Base-by-base conservation (phyloP, 2,113 vertebrate species). In the Upupa epops region DNA sequence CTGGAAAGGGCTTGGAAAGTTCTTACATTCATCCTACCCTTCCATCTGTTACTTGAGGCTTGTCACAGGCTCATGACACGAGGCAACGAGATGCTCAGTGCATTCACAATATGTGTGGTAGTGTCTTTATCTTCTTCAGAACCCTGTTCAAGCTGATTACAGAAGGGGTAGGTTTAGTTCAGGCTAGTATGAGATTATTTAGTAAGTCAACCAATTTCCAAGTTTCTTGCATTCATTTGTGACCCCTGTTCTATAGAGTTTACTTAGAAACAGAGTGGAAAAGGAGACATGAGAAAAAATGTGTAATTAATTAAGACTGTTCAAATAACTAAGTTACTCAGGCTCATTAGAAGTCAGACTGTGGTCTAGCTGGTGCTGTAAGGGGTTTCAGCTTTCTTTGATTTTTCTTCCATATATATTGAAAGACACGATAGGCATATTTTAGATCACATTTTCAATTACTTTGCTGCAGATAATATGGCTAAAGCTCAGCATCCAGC, bases 31-130 rank as follows among this genome's bases (percentile, higher is more conserved):
- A 9, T 65, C n/a, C 75, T 17, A 29, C 8, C 20, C 8, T 73
- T 80, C 18, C 15, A 3, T 40, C 51, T 5, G 0, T 8, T 9
- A 31, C 0, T 1, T 26, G 24, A 64, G 12, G 11, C 7, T 79
- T 3, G 1, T 36, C 29, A 46, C 22, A 32, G 6, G 52, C 9
- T 32, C 48, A 55, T 0, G 9, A 13, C 15, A 22, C 2, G 4
- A 73, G 32, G 68, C 11, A 78, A 8, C 1, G 24, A 37, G 13
- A 28, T 37, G 12, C 5, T 28, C 5, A 2, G 16, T 32, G 16
- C 48, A 42, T 20, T 40, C 69, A 40, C 4, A 42, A 11, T 10
- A 28, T 49, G 80, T 49, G 31, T 8, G 2, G 9, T 0, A 5
- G 25, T 3, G 5, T 6, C 6, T 86, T 65, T 59, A 20, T n/a